Evolutionary conservation across 2,888 invertebrate genomes (phyloP).

Genomic region (Scrobipalpa costella): DNA sequence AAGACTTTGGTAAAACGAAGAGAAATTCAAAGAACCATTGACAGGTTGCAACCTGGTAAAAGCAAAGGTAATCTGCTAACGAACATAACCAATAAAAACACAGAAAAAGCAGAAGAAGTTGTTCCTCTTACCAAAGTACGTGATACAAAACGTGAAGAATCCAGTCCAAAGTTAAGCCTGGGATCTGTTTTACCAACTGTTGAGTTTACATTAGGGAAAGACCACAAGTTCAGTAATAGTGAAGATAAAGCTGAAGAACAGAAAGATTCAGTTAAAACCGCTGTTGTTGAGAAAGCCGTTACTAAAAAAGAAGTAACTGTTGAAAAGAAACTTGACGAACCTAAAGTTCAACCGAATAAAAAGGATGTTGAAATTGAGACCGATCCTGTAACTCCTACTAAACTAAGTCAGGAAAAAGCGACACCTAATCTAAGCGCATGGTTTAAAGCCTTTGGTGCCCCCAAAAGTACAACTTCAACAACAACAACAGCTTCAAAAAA

Average conservation of each 20-base stretch:
- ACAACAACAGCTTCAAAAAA: constrained; percentile 76
- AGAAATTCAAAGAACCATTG: constrained; percentile 91
- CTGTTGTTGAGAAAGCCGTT: constrained; percentile 35
- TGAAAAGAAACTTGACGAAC: constrained; percentile 51
- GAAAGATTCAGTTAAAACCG: constrained; percentile 31
- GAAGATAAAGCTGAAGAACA: constrained; percentile 37
- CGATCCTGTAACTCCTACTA: constrained; percentile 46
- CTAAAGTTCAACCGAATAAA: constrained; percentile 50
- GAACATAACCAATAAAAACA: constrained; percentile 80
- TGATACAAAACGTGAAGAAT: constrained; percentile 83
- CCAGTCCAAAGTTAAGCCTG: constrained; percentile 90
- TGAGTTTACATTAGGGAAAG: constrained; percentile 83
- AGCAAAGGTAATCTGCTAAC: constrained; percentile 92
- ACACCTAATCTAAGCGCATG: constrained; percentile 94
- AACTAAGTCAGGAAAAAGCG: constrained; percentile 83
- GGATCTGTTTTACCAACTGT: constrained; percentile 91
- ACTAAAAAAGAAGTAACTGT: constrained; percentile 46
- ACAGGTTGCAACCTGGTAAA: constrained; percentile 91
- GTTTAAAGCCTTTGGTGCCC: constrained; percentile 95
- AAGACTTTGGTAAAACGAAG: constrained; percentile 77
- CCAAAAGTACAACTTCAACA: constrained; percentile 83
- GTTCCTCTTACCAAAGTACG: constrained; percentile 81
- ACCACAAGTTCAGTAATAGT: constrained; percentile 84
- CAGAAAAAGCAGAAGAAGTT: constrained; percentile 81
- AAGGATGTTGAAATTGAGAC: constrained; percentile 72